Evolutionary conservation across 1,140 invertebrate species (phyloP).

Genomic region (Scaptomyza graminum): DNA sequence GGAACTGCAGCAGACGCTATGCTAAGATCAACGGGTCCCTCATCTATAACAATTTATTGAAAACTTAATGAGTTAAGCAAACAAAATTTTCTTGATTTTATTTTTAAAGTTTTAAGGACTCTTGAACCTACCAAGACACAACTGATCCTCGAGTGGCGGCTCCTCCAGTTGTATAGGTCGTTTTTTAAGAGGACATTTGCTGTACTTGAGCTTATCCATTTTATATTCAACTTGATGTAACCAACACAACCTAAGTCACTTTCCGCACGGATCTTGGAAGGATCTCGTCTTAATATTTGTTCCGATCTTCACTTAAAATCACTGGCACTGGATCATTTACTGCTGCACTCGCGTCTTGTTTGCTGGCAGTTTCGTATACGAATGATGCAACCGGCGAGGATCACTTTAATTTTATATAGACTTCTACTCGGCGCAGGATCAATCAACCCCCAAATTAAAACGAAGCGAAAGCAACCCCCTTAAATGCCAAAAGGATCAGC

Average conservation of each 20-base stretch:
- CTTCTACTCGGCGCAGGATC: conserved; percentile 37
- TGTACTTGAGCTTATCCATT: conserved; percentile 84
- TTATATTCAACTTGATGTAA: conserved; percentile 8
- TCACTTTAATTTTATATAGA: conserved; percentile 78
- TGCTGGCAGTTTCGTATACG: conserved; percentile 66
- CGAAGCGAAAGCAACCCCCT: conserved; percentile 47
- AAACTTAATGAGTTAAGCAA: neutral
- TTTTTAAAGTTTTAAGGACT: neutral
- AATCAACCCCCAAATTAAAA: conserved; percentile 47
- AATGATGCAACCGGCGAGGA: conserved; percentile 82
- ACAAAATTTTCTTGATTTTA: neutral
- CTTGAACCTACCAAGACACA: conserved; percentile 65
- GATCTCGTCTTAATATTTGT: conserved; percentile 6
- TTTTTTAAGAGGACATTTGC: conserved; percentile 95
- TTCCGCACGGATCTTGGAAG: conserved; percentile 20
- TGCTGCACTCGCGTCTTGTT: conserved; percentile 55
- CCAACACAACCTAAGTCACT: conserved; percentile 1
- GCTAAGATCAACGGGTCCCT: conserved; percentile 78
- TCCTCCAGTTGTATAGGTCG: conserved; percentile 88
- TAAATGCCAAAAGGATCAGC: conserved; percentile 52
- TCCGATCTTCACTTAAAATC: conserved; percentile 29
- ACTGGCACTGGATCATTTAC: conserved; percentile 40
- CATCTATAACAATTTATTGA: conserved; percentile 47
- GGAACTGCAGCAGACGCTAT: conserved; percentile 66
- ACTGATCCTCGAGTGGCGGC: conserved; percentile 66